Evolutionary conservation across 1,140 invertebrate genomes (phyloP).

Genomic region (Microplitis demolitor): DNA sequence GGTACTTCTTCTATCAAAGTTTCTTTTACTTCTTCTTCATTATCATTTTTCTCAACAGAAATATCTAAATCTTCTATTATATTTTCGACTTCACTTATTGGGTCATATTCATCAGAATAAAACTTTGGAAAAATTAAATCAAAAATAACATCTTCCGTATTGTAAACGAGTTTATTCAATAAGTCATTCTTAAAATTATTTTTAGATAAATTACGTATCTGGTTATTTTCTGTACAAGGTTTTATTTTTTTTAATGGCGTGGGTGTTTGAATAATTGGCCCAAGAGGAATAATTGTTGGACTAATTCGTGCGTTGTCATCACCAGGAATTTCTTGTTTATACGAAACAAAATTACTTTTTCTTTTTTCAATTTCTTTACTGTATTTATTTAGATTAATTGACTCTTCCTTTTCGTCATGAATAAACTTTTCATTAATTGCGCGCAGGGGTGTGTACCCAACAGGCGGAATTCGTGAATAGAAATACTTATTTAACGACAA

Average conservation of each 20-base stretch:
- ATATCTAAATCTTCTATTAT: neutral
- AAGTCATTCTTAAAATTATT: conserved; percentile 25
- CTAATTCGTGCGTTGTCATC: conserved; percentile 19
- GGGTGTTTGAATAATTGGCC: conserved; percentile 52
- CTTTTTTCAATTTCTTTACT: conserved; percentile 12
- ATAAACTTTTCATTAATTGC: conserved; percentile 51
- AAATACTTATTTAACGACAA: conserved; percentile 44
- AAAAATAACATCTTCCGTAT: conserved; percentile 48
- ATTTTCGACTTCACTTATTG: neutral
- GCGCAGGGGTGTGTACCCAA: conserved; percentile 46
- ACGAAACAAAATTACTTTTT: neutral
- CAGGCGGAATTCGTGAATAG: conserved; percentile 40
- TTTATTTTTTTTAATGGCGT: conserved; percentile 20
- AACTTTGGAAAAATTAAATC: conserved; percentile 45
- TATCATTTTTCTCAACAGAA: neutral
- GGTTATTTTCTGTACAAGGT: conserved; percentile 32
- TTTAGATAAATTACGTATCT: conserved; percentile 20
- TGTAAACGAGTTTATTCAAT: conserved; percentile 37
- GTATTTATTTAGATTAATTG: conserved; percentile 26
- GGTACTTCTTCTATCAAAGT: conserved; percentile 2
- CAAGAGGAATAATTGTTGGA: conserved; percentile 48
- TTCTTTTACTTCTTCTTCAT: neutral
- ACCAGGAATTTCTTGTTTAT: conserved; percentile 29
- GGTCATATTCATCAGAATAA: neutral
- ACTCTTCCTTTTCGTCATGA: conserved; percentile 30